Conservation (phyloP, 2,113 vertebrate genomes). For the Notechis scutatus region DNA sequence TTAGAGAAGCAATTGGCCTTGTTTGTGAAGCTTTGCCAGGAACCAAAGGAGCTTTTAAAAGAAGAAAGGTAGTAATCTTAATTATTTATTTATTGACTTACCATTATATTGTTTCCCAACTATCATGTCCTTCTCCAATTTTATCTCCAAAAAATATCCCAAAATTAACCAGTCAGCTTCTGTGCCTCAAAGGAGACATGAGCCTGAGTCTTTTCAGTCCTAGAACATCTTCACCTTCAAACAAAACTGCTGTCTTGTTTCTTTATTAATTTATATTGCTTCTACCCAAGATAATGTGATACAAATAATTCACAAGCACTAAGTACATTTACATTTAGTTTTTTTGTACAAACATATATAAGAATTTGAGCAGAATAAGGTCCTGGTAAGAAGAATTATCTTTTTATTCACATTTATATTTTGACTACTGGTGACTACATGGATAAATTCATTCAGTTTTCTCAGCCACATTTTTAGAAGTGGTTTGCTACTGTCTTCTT, state of each 20-base stretch:
- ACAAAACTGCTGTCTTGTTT: not conserved
- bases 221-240: not conserved
- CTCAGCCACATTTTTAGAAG: not conserved
- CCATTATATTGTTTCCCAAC: not conserved
- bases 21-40: slow-evolving; percentile 93
- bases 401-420: not conserved
- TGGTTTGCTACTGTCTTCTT: not conserved
- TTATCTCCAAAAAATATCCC: not conserved
- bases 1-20: slow-evolving; percentile 94
- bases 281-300: not conserved
- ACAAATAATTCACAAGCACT: not conserved
- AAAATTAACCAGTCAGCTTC: not conserved
- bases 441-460: not conserved
- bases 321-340: not conserved
- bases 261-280: slow-evolving; percentile 24
- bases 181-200: not conserved
- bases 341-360: not conserved
- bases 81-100: not conserved
- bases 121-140: not conserved
- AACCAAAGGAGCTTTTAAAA: slow-evolving; percentile 91
- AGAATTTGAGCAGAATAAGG: not conserved
- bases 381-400: not conserved
- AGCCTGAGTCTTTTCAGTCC: not conserved
- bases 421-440: not conserved
- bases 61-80: slow-evolving; percentile 85